Conservation (phyloP, 2,113 vertebrate genomes). For the Nycticryphes semicollaris region DNA sequence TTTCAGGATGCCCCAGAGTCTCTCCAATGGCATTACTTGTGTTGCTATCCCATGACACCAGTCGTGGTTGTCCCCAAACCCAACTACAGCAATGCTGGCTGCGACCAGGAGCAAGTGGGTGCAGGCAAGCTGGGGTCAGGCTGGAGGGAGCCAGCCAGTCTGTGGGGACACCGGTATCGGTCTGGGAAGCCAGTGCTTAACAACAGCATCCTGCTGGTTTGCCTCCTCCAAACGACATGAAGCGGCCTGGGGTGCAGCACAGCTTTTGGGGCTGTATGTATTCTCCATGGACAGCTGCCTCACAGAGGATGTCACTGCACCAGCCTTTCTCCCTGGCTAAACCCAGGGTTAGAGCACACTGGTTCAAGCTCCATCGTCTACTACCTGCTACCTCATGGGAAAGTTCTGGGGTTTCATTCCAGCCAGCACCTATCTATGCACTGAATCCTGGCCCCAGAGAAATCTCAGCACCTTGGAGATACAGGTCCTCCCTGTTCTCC, state of each 20-base stretch:
- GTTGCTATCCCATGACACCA: not conserved
- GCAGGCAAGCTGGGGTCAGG: not conserved
- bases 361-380: accelerated
- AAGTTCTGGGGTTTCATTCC: accelerated
- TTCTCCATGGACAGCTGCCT: not conserved
- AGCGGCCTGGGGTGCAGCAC: not conserved
- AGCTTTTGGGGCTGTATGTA: not conserved
- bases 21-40: not conserved
- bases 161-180: not conserved
- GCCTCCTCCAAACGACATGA: not conserved
- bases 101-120: not conserved
- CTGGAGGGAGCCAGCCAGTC: not conserved
- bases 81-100: accelerated
- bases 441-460: not conserved
- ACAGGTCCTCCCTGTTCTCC: not conserved
- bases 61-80: not conserved
- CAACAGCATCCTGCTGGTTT: not conserved
- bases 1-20: too few relatives aligned
- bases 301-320: accelerated
- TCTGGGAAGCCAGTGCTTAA: not conserved
- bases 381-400: not conserved
- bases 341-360: not conserved
- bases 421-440: not conserved
- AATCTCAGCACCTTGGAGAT: not conserved
- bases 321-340: not conserved